phyloP scores from a whole-genome alignment of 2,797 vertebrate species.

The Ptychadena robeensis region DNA sequence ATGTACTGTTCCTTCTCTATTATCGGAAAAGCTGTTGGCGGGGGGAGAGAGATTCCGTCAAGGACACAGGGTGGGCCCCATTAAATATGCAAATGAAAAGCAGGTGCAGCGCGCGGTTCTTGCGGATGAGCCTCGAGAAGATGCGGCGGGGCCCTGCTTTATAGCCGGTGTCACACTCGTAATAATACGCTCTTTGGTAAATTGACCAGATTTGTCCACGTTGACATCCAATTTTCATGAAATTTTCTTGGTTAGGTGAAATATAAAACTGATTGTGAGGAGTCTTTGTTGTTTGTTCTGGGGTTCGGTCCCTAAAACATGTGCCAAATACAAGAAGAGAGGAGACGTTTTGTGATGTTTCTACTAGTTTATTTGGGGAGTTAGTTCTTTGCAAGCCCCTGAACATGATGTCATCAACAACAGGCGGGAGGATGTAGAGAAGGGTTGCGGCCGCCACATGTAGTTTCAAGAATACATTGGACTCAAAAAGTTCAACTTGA shows the following conservation, averaged over 20 bases:
- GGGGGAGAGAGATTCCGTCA: slow-evolving; percentile 41
- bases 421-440: too few species aligned
- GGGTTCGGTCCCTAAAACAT: too few species aligned
- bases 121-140: slow-evolving; percentile 53
- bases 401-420: too few species aligned
- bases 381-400: too few species aligned
- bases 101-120: slow-evolving; percentile 49
- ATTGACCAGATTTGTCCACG: slow-evolving; percentile 74
- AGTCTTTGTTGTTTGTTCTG: neutral
- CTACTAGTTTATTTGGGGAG: too few species aligned
- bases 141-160: slow-evolving; percentile 65
- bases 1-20: slow-evolving; percentile 48
- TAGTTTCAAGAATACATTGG: too few species aligned
- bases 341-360: too few species aligned
- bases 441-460: too few species aligned
- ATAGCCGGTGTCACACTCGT: slow-evolving; percentile 62
- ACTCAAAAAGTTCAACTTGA: too few species aligned
- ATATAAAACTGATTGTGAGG: slow-evolving; percentile 67
- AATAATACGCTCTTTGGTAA: slow-evolving; percentile 69
- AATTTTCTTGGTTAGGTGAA: slow-evolving; percentile 65
- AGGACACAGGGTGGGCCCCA: slow-evolving; percentile 40
- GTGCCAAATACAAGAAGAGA: too few species aligned
- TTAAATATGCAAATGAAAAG: slow-evolving; percentile 60
- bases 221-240: slow-evolving; percentile 71
- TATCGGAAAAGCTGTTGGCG: slow-evolving; percentile 11